Evolutionary conservation across 2,113 vertebrate species (phyloP), one percentile per base, ranked within the genome.

Genomic region (Hemiprocne comata): DNA sequence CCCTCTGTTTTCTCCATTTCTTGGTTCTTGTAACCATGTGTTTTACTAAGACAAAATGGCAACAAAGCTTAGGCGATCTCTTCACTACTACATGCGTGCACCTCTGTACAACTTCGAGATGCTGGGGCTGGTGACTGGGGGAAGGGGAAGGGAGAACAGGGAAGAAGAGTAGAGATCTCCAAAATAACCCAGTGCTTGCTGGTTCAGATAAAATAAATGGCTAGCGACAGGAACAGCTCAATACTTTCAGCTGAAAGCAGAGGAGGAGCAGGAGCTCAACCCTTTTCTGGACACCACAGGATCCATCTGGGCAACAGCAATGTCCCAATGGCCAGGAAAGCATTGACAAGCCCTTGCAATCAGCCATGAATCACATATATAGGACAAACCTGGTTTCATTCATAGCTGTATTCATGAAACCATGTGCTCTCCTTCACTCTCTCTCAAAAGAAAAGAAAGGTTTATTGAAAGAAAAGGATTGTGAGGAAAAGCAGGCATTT

Each of bases 61-160:
- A 58, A 53, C 40, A 66, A 66, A 79, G 25, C 17, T 38, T 19
- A 57, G 5, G 23, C 0, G 0, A n/a, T 70, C 28, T 70, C 42
- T 44, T 53, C 0, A 0, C 78, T 82, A 4, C 36, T 65, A 33
- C 20, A 5, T 17, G 6, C 1, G 0, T n/a, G 70, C 1, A 2
- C 9, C 38, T 72, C 64, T 38, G 71, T 61, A 26, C n/a, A 29
- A 11, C 71, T 77, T n/a, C 29, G 40, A 77, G 60, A 55, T n/a
- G 31, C 65, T 61, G 46, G 31, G 25, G 17, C 42, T 89, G 80
- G 50, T n/a, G 51, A 28, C 57, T 1, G 0, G 17, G 28, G 13
- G 11, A 44, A 42, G 55, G 44, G 86, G 25, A 53, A 64, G 13
- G 62, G 36, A 64, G 33, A 69, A 36, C 0, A 1, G 17, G 34